Conservation (phyloP, 2,797 vertebrate genomes). For the Morus bassanus region DNA sequence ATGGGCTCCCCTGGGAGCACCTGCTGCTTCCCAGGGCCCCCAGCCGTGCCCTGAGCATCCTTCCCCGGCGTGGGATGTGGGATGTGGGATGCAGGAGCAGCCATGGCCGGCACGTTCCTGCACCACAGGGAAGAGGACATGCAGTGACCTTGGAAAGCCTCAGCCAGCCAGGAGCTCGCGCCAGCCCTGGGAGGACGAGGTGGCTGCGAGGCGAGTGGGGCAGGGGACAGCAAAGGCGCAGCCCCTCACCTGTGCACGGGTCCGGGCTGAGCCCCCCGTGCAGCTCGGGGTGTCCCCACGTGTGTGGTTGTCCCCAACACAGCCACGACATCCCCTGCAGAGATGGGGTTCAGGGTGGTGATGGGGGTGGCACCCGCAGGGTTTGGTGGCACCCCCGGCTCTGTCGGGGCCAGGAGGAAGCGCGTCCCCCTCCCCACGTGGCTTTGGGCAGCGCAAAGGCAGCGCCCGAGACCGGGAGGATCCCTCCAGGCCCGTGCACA, state of each 20-base stretch:
- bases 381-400: not conserved
- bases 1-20: not conserved
- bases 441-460: not conserved
- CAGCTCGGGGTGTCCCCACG: not conserved
- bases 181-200: not conserved
- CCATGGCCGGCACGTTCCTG: fast-evolving
- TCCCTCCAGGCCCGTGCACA: too few relatives aligned
- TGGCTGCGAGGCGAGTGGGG: fast-evolving
- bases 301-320: fast-evolving
- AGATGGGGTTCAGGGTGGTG: not conserved
- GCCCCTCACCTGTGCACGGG: fast-evolving
- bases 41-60: fast-evolving
- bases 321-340: not conserved
- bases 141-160: not conserved
- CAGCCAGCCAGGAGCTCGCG: fast-evolving
- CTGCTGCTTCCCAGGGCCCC: not conserved
- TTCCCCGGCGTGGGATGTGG: fast-evolving
- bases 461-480: not conserved
- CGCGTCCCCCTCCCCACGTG: too few relatives aligned
- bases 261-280: not conserved
- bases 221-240: not conserved
- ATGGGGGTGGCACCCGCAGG: not conserved
- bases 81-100: not conserved
- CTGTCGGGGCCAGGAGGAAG: not conserved
- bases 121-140: not conserved